Percentiles rank a stretch among this genome's conserved stretches.
phyloP scores from a whole-genome alignment of 2,113 vertebrate genomes.

The Scomber scombrus region DNA sequence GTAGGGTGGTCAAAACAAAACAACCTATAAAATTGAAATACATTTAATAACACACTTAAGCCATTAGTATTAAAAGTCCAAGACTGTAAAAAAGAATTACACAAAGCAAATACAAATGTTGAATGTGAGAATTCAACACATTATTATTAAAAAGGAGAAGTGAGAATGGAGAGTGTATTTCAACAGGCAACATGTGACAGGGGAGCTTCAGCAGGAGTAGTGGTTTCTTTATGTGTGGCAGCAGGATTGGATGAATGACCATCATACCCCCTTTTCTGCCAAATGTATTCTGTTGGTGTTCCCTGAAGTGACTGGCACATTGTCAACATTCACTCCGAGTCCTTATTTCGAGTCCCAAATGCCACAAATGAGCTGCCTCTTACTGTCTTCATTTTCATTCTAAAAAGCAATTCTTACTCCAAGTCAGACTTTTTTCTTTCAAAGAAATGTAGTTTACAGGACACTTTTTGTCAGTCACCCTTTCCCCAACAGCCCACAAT shows the following conservation, averaged over 20 bases:
- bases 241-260: too few relatives aligned
- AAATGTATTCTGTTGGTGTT: slow-evolving; percentile 9
- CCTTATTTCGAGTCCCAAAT: background rate
- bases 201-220: too few relatives aligned
- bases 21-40: too few relatives aligned
- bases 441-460: background rate
- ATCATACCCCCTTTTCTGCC: too few relatives aligned
- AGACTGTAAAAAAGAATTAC: too few relatives aligned
- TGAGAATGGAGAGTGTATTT: background rate
- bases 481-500: slow-evolving; percentile 11
- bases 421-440: background rate
- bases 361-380: background rate
- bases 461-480: background rate
- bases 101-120: too few relatives aligned
- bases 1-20: too few relatives aligned
- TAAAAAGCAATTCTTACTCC: background rate
- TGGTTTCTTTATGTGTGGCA: too few relatives aligned
- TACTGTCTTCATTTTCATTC: background rate
- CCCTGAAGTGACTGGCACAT: background rate
- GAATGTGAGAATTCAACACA: too few relatives aligned
- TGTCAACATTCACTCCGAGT: background rate
- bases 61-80: too few relatives aligned
- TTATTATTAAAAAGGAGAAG: background rate
- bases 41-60: too few relatives aligned
- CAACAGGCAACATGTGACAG: too few relatives aligned